phyloP scores from a whole-genome alignment of 2,113 vertebrate species.

The Mus spicilegus region DNA sequence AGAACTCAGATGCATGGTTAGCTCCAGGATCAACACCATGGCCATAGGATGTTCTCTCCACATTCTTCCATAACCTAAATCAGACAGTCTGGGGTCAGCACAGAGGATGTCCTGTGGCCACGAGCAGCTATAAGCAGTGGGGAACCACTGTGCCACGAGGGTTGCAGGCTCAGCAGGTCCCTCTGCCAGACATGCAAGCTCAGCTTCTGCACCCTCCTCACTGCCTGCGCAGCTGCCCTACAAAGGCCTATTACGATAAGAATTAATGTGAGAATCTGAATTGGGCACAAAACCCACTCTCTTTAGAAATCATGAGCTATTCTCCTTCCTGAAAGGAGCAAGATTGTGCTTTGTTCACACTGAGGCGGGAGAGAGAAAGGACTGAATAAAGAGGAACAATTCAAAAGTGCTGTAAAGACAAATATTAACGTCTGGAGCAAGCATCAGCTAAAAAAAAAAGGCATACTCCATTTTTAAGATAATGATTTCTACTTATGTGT shows the following conservation, averaged over 20 bases:
- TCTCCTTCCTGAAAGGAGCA: constrained; percentile 59
- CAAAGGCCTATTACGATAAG: accelerated
- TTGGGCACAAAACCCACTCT: constrained; percentile 33
- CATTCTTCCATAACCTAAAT: accelerated
- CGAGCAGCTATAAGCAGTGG: accelerated
- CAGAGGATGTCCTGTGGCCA: accelerated
- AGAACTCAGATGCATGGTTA: accelerated
- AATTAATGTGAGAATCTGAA: neutral
- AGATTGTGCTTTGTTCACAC: constrained; percentile 40
- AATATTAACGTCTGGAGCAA: neutral
- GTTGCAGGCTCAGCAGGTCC: accelerated
- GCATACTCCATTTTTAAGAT: neutral
- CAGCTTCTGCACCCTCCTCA: neutral
- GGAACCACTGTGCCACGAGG: accelerated
- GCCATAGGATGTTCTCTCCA: accelerated
- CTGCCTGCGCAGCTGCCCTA: neutral
- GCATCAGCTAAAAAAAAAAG: neutral
- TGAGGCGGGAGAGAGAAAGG: neutral
- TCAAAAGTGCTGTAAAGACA: neutral
- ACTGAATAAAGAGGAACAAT: neutral
- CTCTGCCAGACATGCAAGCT: neutral
- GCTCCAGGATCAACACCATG: accelerated
- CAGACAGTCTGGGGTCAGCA: accelerated
- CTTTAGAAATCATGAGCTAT: constrained; percentile 55
- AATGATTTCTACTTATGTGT: neutral